These are phyloP conservation scores for Ceratina australensis DNA, from an alignment of 1,140 invertebrate genomes.

Conservation along the genomic window DNA sequence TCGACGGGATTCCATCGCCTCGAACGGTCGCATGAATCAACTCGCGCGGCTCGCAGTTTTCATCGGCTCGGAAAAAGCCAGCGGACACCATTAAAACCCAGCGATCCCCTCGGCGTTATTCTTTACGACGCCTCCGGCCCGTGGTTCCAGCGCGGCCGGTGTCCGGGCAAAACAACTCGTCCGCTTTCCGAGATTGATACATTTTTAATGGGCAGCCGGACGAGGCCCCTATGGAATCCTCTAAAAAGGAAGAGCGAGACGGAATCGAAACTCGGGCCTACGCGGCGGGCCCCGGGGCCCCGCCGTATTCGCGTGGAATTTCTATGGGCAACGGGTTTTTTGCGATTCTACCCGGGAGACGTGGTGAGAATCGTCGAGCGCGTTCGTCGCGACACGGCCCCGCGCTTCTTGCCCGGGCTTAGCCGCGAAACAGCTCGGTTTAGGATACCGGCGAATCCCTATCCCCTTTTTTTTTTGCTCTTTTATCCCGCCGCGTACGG, in stretches of 20 bases:
- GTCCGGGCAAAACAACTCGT: slow-evolving; percentile 42
- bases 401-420: slow-evolving; percentile 52
- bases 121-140: slow-evolving; percentile 56
- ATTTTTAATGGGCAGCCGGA: slow-evolving; percentile 64
- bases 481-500: not conserved
- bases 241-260: not conserved
- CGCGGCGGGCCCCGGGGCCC: not conserved
- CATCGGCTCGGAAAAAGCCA: not conserved
- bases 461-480: not conserved
- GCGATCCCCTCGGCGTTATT: slow-evolving; percentile 47
- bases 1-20: slow-evolving; percentile 15
- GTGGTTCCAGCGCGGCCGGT: slow-evolving; percentile 38
- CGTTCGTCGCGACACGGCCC: not conserved
- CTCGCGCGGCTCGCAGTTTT: not conserved
- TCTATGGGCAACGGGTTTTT: slow-evolving; percentile 12
- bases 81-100: too few species aligned
- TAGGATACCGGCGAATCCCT: not conserved
- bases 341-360: slow-evolving; percentile 4
- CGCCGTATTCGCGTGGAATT: slow-evolving; percentile 60
- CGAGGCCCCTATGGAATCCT: slow-evolving; percentile 1
- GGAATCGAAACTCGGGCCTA: not conserved
- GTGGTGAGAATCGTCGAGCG: slow-evolving; percentile 33
- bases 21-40: slow-evolving; percentile 18
- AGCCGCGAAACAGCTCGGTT: slow-evolving; percentile 15
- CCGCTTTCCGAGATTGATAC: slow-evolving; percentile 64